Percentiles rank a stretch among this genome's conserved stretches.
phyloP scores from a whole-genome alignment of 2,888 invertebrate species.

The Smittia aterrima region DNA sequence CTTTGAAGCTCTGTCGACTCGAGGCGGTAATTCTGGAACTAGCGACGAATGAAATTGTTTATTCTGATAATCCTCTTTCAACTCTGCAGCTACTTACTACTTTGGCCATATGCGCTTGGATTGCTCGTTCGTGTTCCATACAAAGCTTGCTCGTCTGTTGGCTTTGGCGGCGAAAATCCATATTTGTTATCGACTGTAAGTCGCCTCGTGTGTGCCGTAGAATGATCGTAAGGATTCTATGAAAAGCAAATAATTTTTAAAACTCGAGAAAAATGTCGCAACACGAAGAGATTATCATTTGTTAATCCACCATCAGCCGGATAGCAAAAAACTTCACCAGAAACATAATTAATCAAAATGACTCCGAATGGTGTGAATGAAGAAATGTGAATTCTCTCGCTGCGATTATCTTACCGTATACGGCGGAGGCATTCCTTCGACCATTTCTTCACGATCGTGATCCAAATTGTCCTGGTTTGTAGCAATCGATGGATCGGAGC shows the following conservation, averaged over 20 bases:
- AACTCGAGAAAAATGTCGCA: not conserved
- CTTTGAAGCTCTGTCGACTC: conserved; percentile 74
- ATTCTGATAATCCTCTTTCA: too few relatives aligned
- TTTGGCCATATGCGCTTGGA: not conserved
- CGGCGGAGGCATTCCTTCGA: conserved; percentile 71
- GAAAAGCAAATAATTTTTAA: conserved; percentile 45
- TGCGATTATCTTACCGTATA: conserved; percentile 67
- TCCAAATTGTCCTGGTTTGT: conserved; percentile 86
- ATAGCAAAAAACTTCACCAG: conserved; percentile 5
- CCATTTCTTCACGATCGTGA: conserved; percentile 63
- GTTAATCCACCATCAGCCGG: conserved; percentile 20
- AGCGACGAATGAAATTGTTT: conserved; percentile 17
- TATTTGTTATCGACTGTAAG: conserved; percentile 62
- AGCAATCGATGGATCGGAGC: conserved; percentile 91
- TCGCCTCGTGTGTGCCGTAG: conserved; percentile 51
- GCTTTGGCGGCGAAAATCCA: conserved; percentile 58
- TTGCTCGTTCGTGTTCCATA: conserved; percentile 57
- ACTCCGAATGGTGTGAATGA: not conserved
- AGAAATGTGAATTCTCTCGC: conserved; percentile 16
- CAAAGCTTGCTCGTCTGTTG: conserved; percentile 50
- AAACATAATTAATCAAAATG: not conserved
- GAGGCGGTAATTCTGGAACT: conserved; percentile 81
- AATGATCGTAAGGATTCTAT: conserved; percentile 53
- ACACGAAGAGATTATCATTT: conserved; percentile 14
- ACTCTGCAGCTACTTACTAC: conserved; percentile 44